phyloP scores from a whole-genome alignment of 2,888 invertebrate genomes.

The Leptinotarsa tumamoca region DNA sequence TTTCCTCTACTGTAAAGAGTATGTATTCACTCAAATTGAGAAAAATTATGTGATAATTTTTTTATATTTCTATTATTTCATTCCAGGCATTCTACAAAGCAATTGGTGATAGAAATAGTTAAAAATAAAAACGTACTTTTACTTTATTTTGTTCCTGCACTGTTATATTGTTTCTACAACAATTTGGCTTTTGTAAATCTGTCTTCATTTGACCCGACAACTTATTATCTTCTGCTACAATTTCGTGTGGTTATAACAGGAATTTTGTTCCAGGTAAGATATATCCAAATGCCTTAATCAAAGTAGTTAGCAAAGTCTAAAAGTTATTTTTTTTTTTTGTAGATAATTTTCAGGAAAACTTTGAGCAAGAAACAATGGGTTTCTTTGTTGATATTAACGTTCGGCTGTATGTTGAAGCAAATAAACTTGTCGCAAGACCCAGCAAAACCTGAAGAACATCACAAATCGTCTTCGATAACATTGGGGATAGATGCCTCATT shows the following conservation, averaged over 20 bases:
- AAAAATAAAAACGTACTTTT: conserved; percentile 76
- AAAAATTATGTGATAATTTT: background rate
- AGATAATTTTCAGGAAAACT: conserved; percentile 88
- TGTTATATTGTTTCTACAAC: conserved; percentile 94
- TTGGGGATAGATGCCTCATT: conserved; percentile 74
- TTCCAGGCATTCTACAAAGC: conserved; percentile 70
- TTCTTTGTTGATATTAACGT: conserved; percentile 85
- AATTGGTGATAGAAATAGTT: conserved; percentile 70
- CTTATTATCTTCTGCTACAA: conserved; percentile 91
- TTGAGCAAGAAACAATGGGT: conserved; percentile 88
- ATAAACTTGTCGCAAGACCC: conserved; percentile 68
- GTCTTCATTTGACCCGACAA: conserved; percentile 92
- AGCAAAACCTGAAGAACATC: conserved; percentile 54
- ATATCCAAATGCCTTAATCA: too few species aligned
- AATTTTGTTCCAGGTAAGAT: conserved; percentile 85
- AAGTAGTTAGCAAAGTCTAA: conserved; percentile 11
- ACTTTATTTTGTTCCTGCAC: conserved; percentile 90
- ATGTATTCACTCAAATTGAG: conserved; percentile 57
- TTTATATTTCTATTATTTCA: conserved; percentile 25
- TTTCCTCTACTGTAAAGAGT: conserved; percentile 78
- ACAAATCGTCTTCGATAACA: conserved; percentile 62
- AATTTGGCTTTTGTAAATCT: conserved; percentile 93
- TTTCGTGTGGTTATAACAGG: conserved; percentile 94
- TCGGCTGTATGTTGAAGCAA: conserved; percentile 93
- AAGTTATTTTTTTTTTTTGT: conserved; percentile 56